phyloP scores from a whole-genome alignment of 2,797 vertebrate species.

The Leptodactylus fallax region DNA sequence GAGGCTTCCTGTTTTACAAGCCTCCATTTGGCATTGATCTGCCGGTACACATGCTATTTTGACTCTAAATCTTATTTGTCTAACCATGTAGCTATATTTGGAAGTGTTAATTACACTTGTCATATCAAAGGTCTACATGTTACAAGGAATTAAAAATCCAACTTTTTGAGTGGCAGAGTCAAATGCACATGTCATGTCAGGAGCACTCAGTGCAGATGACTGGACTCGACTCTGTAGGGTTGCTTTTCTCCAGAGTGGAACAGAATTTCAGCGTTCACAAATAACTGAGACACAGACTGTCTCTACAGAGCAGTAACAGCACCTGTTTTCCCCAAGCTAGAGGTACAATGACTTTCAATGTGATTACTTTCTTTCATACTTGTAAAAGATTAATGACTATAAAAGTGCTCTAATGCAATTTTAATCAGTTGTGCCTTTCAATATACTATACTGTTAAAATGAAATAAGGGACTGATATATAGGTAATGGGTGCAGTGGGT shows the following conservation, averaged over 20 bases:
- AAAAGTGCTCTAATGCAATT: slow-evolving; percentile 45
- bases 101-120: slow-evolving; percentile 50
- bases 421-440: slow-evolving; percentile 36
- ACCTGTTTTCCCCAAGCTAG: slow-evolving; percentile 48
- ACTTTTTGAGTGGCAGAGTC: slow-evolving; percentile 41
- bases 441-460: slow-evolving; percentile 28
- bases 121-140: slow-evolving; percentile 29
- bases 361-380: slow-evolving; percentile 46
- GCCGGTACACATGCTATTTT: slow-evolving; percentile 11
- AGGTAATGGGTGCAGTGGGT: background rate
- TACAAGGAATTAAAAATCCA: slow-evolving; percentile 40
- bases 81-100: slow-evolving; percentile 22
- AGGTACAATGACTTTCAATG: slow-evolving; percentile 45
- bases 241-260: slow-evolving; percentile 18
- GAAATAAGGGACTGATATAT: slow-evolving; percentile 39
- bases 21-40: slow-evolving; percentile 29
- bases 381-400: slow-evolving; percentile 46
- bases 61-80: slow-evolving; percentile 17
- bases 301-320: slow-evolving; percentile 16
- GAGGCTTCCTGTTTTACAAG: slow-evolving; percentile 43
- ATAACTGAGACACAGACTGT: slow-evolving; percentile 21
- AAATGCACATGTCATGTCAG: slow-evolving; percentile 29
- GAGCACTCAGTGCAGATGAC: background rate
- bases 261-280: background rate
- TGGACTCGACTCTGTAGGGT: background rate